Evolutionary conservation across 2,113 vertebrate genomes (phyloP).

Genomic region (Daubentonia madagascariensis): DNA sequence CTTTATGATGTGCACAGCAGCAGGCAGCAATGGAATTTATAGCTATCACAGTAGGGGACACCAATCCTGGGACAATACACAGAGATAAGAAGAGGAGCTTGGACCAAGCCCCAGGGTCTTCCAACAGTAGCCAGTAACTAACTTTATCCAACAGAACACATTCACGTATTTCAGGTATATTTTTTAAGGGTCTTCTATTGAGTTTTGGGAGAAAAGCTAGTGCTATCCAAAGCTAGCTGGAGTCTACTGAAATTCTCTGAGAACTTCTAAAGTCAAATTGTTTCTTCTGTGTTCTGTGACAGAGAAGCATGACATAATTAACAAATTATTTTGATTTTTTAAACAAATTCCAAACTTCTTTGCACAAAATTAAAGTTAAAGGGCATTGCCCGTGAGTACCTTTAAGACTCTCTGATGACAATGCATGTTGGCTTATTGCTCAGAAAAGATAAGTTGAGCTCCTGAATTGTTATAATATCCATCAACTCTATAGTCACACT

Average conservation of each 20-base stretch:
- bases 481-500: neutral
- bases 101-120: neutral
- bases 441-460: neutral
- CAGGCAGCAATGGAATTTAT: neutral
- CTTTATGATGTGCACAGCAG: neutral
- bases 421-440: neutral
- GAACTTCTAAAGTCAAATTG: neutral
- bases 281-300: neutral
- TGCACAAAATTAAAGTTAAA: neutral
- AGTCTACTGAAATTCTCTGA: neutral
- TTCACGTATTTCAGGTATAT: neutral
- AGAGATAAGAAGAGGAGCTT: neutral
- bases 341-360: neutral
- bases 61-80: neutral
- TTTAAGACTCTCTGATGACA: neutral
- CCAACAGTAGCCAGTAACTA: neutral
- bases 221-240: neutral
- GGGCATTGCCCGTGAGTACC: neutral
- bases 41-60: no score
- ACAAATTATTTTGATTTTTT: neutral
- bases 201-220: neutral
- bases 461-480: neutral
- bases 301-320: neutral
- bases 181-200: neutral
- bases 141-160: neutral